These are phyloP conservation scores for Meteorus cinctellus DNA, from an alignment of 2,888 invertebrate genomes.

Conservation along the genomic window DNA sequence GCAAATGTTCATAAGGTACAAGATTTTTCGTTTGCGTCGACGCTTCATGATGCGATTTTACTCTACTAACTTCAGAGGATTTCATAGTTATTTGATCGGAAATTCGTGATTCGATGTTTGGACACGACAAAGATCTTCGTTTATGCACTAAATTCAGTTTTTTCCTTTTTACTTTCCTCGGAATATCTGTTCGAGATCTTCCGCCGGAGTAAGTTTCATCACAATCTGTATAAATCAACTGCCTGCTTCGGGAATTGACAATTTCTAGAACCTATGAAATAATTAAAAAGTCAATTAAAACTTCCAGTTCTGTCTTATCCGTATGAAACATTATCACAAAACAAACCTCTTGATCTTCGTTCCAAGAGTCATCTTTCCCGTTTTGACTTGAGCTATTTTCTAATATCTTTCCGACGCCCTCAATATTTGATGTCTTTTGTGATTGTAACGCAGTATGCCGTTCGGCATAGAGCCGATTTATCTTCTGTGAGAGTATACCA, in stretches of 20 bases:
- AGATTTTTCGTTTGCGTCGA: constrained; percentile 82
- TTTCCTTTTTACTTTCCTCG: constrained; percentile 4
- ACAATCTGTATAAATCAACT: background rate
- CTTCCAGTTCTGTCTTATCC: too few relatives aligned
- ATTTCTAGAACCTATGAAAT: constrained; percentile 66
- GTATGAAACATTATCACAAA: background rate
- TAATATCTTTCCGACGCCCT: constrained; percentile 52
- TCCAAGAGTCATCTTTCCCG: constrained; percentile 68
- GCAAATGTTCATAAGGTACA: constrained; percentile 85
- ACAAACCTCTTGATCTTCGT: constrained; percentile 70
- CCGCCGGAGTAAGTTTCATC: background rate
- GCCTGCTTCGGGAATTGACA: constrained; percentile 61
- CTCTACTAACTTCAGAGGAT: constrained; percentile 10
- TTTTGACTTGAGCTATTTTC: constrained; percentile 59
- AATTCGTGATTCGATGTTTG: constrained; percentile 27
- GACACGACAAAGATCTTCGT: constrained; percentile 25
- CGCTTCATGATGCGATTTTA: background rate
- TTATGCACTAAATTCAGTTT: constrained; percentile 30
- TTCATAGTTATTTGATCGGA: constrained; percentile 52
- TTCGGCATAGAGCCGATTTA: constrained; percentile 62
- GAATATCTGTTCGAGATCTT: constrained; percentile 36
- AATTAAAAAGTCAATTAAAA: background rate
- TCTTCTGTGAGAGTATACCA: constrained; percentile 55
- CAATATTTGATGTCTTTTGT: constrained; percentile 49
- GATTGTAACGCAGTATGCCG: constrained; percentile 55